Base-by-base conservation (phyloP, 2,888 invertebrate genomes). In the Eumerus sabulonum region DNA sequence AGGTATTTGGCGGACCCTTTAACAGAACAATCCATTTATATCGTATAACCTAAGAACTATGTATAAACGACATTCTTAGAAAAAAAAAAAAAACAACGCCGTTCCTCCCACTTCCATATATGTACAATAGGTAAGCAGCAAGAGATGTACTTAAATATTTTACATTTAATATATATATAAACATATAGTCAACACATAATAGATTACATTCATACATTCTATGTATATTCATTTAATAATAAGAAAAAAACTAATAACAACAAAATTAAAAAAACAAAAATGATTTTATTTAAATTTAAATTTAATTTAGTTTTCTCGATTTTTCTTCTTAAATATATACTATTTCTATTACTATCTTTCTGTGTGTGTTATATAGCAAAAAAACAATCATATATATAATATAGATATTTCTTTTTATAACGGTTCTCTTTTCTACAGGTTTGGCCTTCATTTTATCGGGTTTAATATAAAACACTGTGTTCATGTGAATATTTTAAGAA, bases 131-230 rank as follows among this genome's bases (percentile, higher is more conserved):
- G n/a, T n/a, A n/a, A n/a, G n/a, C n/a, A n/a, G n/a, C n/a, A 36
- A 36, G 11, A 36, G 11, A 36, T 68, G 38, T 38, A 54, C 35
- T 64, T 53, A 18, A 17, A 44, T 50, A 27, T n/a, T n/a, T n/a
- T n/a, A n/a, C n/a, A n/a, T n/a, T n/a, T n/a, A 59, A 59, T 70
- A 76, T 63, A 64, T 54, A 73, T 38, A 19, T 73, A 77, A 77
- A 77, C 77, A 72, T 77, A 57, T 66, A 77, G 59, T 60, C 54
- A 63, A 77, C 72, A 68, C 35, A 38, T 63, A 76, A 54, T 60
- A 67, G 47, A 50, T 42, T 63, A 67, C 72, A 27, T 27, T 27
- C 7, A 72, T 50, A 56, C 36, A n/a, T 66, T 16, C 48, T 73
- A 27, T 27, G 2, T 27, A 27, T 53, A 42, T 45, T 70, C 68